Evolutionary conservation across 2,797 vertebrate genomes (phyloP).

Genomic region (Typhlichthys subterraneus): DNA sequence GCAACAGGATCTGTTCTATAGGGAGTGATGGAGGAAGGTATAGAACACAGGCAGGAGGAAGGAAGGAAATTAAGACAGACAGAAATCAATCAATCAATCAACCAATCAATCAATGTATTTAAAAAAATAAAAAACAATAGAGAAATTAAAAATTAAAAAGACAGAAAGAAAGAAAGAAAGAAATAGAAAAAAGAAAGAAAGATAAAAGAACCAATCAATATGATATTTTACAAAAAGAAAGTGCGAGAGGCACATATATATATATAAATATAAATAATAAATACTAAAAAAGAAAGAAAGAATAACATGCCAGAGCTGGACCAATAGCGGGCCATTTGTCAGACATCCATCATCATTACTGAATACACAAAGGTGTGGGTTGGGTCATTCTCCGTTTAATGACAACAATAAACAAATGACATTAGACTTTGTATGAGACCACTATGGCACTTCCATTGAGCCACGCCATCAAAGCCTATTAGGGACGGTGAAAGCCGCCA

Average conservation of each 20-base stretch:
- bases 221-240: slow-evolving; percentile 6
- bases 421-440: slow-evolving; percentile 61
- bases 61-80: slow-evolving; percentile 29
- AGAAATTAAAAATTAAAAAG: slow-evolving; percentile 17
- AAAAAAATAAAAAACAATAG: slow-evolving; percentile 11
- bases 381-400: slow-evolving; percentile 56
- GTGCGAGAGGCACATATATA: slow-evolving; percentile 8
- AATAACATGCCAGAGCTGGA: slow-evolving; percentile 16
- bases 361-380: slow-evolving; percentile 63
- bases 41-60: slow-evolving; percentile 1
- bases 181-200: slow-evolving; percentile 16
- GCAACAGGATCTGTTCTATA: slow-evolving; percentile 69
- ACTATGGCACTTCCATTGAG: slow-evolving; percentile 70
- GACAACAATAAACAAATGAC: slow-evolving; percentile 68
- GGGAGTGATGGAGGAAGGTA: slow-evolving; percentile 36
- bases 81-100: not conserved
- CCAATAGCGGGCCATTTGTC: slow-evolving; percentile 40
- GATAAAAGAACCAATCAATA: not conserved
- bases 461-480: slow-evolving; percentile 71
- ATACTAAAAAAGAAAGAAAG: slow-evolving; percentile 13
- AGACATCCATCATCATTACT: slow-evolving; percentile 63
- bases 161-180: slow-evolving; percentile 24
- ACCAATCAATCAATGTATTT: no score
- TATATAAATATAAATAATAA: not conserved
- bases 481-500: slow-evolving; percentile 64